Evolutionary conservation across 2,113 vertebrate species (phyloP), one percentile per base, ranked within the genome.

Genomic region (Alaudala cheleensis): DNA sequence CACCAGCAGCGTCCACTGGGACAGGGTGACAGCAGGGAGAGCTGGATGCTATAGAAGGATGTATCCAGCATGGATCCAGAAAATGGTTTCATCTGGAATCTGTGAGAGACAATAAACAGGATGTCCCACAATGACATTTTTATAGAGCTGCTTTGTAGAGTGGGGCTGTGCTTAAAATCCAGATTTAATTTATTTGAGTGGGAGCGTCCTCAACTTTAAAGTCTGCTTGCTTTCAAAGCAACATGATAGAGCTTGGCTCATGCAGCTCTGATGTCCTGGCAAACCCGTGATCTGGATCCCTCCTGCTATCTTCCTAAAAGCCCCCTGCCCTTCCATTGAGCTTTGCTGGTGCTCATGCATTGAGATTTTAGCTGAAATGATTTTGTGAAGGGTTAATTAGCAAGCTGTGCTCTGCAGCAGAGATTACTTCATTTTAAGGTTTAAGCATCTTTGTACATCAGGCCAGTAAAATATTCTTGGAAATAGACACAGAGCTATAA

Each of bases 121-220:
- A 93, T 90, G 64, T 73, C 77, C 71, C 4, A 5, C 51, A 62
- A 22, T 72, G 90, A 83, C 90, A 83, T 92, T 93, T 95, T 96
- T 94, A 96, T 92, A 65, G 87, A 90, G 37, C 39, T 90, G 71
- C 67, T 92, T 92, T 95, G 79, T 67, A 83, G 88, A 83, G 44
- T 21, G 47, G 44, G 13, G 18, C 82, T 88, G 79, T 23, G 34
- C 44, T 82, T 91, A 70, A 92, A 82, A 93, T 71, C 79, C 90
- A 95, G 83, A 88, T 93, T 86, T 93, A 94, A 71, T 92, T 95
- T 85, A 76, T 92, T 70, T 92, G 82, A 86, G 92, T 90, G 93
- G 85, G 94, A 93, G 92, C 2, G 0, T 92, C 90, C 90, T 95
- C 1, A 5, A 66, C 65, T 94, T 73, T 83, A 86, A 88, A 40